phyloP scores from a whole-genome alignment of 2,888 invertebrate species.

The Zonitis immaculata region DNA sequence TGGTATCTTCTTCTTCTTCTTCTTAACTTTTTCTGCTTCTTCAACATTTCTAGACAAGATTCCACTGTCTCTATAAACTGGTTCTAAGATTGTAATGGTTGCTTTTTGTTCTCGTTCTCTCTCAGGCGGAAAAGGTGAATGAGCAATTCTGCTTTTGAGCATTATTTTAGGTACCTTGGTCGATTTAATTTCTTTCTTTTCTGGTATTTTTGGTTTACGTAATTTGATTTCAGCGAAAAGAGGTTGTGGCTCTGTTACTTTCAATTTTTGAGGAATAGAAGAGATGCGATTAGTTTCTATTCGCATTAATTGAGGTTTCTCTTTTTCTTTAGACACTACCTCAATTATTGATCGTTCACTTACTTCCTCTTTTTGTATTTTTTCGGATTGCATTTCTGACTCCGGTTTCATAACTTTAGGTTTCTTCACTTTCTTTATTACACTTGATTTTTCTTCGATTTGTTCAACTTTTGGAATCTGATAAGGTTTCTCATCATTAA shows the following conservation, averaged over 20 bases:
- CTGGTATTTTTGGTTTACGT: slow-evolving; percentile 43
- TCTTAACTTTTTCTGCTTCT: slow-evolving; percentile 46
- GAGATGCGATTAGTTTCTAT: slow-evolving; percentile 21
- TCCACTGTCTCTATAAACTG: slow-evolving; percentile 43
- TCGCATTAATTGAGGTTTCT: slow-evolving; percentile 37
- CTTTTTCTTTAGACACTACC: slow-evolving; percentile 1
- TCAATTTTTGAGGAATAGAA: slow-evolving; percentile 25
- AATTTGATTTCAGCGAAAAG: slow-evolving; percentile 60
- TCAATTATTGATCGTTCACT: slow-evolving; percentile 36
- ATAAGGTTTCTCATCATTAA: slow-evolving; percentile 19
- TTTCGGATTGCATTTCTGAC: slow-evolving; percentile 5
- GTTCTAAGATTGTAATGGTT: slow-evolving; percentile 41
- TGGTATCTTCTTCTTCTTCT: slow-evolving; percentile 41
- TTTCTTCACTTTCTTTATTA: slow-evolving; percentile 15
- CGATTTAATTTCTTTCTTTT: slow-evolving; percentile 40
- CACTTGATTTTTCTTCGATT: slow-evolving; percentile 8
- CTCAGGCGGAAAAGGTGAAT: slow-evolving; percentile 48
- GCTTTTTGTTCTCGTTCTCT: slow-evolving; percentile 40
- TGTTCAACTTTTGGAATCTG: slow-evolving; percentile 2
- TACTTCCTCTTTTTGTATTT: slow-evolving; percentile 9
- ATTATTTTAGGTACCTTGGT: slow-evolving; percentile 59
- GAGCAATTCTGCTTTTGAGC: slow-evolving; percentile 66
- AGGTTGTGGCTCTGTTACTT: slow-evolving; percentile 38
- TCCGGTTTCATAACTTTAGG: slow-evolving; percentile 2
- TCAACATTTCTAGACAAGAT: slow-evolving; percentile 50